phyloP scores from a whole-genome alignment of 2,113 vertebrate species.

The Malurus alboscapulatus region DNA sequence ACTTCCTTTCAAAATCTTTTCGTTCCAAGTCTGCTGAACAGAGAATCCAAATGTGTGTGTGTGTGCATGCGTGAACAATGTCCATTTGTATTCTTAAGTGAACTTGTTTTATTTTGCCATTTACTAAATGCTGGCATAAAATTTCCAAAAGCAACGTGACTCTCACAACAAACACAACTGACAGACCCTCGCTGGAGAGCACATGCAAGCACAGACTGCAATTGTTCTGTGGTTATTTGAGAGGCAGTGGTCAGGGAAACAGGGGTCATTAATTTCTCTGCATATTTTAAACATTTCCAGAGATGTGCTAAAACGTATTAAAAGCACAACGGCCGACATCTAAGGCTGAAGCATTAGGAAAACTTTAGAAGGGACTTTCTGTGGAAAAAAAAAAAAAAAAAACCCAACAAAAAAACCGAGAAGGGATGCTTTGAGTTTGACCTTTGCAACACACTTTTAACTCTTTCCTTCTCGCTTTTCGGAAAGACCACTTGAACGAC shows the following conservation, averaged over 20 bases:
- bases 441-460: background rate
- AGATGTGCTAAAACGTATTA: background rate
- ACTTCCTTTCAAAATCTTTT: background rate
- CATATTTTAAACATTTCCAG: slow-evolving; percentile 1
- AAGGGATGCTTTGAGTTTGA: background rate
- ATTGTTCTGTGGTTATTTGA: slow-evolving; percentile 10
- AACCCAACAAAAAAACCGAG: too few relatives aligned
- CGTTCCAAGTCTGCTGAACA: background rate
- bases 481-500: background rate
- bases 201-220: background rate
- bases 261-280: slow-evolving; percentile 10
- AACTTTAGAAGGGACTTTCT: background rate
- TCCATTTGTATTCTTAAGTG: background rate
- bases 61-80: background rate
- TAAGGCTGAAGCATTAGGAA: background rate
- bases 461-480: background rate
- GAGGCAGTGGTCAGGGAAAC: slow-evolving; percentile 17
- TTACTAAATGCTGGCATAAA: slow-evolving; percentile 18
- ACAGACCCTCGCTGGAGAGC: background rate
- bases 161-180: slow-evolving; percentile 41
- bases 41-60: background rate
- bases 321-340: background rate
- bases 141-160: slow-evolving; percentile 30
- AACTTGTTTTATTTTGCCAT: slow-evolving; percentile 34
- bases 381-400: too few relatives aligned